Base-by-base conservation (phyloP, 1,140 invertebrate genomes). In the Drosophila jambulina region DNA sequence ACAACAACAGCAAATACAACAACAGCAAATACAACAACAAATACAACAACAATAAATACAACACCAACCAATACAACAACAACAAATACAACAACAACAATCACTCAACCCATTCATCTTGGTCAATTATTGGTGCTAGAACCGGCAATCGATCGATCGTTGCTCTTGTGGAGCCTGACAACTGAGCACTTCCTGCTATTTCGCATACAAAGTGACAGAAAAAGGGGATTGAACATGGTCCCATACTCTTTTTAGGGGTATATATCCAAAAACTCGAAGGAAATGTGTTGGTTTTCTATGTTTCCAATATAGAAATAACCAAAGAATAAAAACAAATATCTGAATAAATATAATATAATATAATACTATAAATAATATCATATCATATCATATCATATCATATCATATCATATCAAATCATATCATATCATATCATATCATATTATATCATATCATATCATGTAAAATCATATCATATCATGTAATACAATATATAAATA, bases 161-260 rank as follows among this genome's bases (percentile, higher is more conserved):
- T 64, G 62, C 62, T 59, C 38, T 34, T 32, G 32, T 46, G 15
- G n/a, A 46, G n/a, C 29, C 67, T 34, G 17, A 43, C 36, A 43
- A 29, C 56, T 15, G n/a, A 58, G 23, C 70, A 74, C 40, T 74
- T 74, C 70, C 70, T 74, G 70, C 53, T 29, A 40, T 38, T 46
- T 38, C 34, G 34, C 63, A 34, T 61, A 72, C 53, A 74, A 74
- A 74, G 32, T 70, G 70, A 60, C 64, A 72, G 38, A 72, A 59
- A 58, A 13, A 34, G 29, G 12, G 13, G 49, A 34, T 9, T 9
- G 19, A 17, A 17, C 9, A 36, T 36, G 23, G 13, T 23, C 8
- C 32, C 0, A 54, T 53, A 36, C 51, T 9, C 51, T 54, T 36
- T 1, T 1, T 23, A 2, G 1, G 32, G 9, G 51, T 54, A 54